A percentile compares a stretch with the other conserved stretches of the same genome.
Evolutionary conservation across 2,113 vertebrate genomes (phyloP).

Genomic region (Bothrops jararaca): DNA sequence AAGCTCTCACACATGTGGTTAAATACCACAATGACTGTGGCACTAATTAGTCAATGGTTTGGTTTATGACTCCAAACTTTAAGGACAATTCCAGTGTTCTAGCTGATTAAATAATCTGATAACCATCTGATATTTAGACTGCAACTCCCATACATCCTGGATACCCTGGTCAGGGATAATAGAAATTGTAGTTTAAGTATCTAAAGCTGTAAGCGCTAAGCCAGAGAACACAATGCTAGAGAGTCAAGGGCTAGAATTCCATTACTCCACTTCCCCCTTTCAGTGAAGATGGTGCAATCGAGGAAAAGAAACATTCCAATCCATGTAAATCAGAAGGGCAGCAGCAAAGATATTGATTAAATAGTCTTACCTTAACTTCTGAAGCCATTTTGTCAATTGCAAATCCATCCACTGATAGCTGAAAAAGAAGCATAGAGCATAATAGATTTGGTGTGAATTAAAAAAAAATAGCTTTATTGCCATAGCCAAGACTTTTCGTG

Average conservation of each 20-base stretch:
- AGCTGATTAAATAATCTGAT: background rate
- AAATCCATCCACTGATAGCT: slow-evolving; percentile 96
- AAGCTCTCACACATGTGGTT: background rate
- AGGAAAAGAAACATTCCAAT: background rate
- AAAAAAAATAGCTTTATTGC: fast-evolving
- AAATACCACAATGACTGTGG: background rate
- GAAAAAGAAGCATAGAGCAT: slow-evolving; percentile 15
- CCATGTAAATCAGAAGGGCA: background rate
- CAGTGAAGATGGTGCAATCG: background rate
- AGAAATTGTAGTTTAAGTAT: background rate
- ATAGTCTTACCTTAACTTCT: slow-evolving; percentile 89
- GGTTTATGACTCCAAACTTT: background rate
- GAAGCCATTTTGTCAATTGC: slow-evolving; percentile 95
- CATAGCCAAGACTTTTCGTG: background rate
- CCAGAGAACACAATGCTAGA: background rate
- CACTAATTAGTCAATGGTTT: background rate
- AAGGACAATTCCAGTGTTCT: background rate
- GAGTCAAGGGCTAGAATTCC: background rate
- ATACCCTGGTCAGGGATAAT: background rate
- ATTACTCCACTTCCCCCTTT: background rate
- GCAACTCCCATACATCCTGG: background rate
- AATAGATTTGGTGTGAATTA: background rate
- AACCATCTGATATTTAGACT: background rate
- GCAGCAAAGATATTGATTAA: background rate
- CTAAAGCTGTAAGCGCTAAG: background rate